phyloP scores from a whole-genome alignment of 2,888 invertebrate species.

The Kuschelorhynchus macadamiae region DNA sequence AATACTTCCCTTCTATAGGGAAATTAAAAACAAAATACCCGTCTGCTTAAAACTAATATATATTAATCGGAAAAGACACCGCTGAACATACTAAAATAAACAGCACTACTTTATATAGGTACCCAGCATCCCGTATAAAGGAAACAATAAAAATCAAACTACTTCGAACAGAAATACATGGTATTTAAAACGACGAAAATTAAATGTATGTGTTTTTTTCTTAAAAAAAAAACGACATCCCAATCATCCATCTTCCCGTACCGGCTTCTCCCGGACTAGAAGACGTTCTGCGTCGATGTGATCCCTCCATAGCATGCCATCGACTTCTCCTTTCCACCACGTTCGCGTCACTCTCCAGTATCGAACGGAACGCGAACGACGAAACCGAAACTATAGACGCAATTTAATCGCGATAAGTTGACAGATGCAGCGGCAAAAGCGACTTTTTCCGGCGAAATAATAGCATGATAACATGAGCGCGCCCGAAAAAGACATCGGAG shows the following conservation, averaged over 20 bases:
- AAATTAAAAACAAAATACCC: too few species aligned
- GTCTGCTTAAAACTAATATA: too few species aligned
- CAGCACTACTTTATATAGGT: too few species aligned
- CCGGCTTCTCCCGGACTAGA: neutral
- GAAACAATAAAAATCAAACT: too few species aligned
- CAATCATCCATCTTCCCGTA: neutral
- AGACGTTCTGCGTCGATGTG: constrained; percentile 47
- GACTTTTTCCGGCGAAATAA: constrained; percentile 20
- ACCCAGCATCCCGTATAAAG: too few species aligned
- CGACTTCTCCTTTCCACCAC: constrained; percentile 56
- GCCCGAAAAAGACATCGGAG: constrained; percentile 54
- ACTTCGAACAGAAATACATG: too few species aligned
- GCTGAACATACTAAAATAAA: too few species aligned
- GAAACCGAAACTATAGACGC: constrained; percentile 49
- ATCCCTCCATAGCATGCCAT: constrained; percentile 55
- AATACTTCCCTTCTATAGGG: too few species aligned
- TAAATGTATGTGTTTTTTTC: too few species aligned
- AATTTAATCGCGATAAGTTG: constrained; percentile 47
- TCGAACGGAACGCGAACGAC: constrained; percentile 64
- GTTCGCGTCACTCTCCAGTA: constrained; percentile 60
- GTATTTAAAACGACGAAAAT: too few species aligned
- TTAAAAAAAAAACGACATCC: neutral
- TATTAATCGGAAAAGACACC: too few species aligned
- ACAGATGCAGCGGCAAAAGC: constrained; percentile 51
- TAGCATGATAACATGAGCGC: constrained; percentile 58